A percentile compares a stretch with the other conserved stretches of the same genome.
Conservation (phyloP, 64 coral and sea anemone species). For the Orbicella faveolata region DNA sequence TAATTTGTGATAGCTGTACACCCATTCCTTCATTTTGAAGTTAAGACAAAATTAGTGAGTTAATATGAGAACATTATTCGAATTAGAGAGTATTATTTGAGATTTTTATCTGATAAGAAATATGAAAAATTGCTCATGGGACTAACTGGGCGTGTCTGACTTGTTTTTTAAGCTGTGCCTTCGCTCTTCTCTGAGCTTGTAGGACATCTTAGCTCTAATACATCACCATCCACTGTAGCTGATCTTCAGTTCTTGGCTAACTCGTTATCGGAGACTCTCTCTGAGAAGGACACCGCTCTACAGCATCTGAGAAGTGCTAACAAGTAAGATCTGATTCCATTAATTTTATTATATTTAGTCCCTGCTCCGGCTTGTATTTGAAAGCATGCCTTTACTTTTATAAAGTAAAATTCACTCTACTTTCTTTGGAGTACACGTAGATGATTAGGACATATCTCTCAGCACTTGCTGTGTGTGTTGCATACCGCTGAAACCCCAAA, state of each 20-base stretch:
- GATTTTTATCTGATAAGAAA: not conserved
- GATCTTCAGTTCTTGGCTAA: slow-evolving; percentile 90
- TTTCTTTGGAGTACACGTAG: no score
- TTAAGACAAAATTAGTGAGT: no score
- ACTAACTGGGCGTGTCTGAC: not conserved
- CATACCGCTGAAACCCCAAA: no score
- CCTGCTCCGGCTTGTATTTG: no score
- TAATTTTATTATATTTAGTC: no score
- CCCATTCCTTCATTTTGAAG: no score
- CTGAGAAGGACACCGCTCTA: slow-evolving; percentile 93
- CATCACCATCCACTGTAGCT: slow-evolving; percentile 65
- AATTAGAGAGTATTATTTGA: not conserved
- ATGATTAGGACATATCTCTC: no score
- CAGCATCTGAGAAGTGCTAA: slow-evolving; percentile 94
- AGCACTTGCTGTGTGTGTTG: no score
- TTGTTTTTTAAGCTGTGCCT: slow-evolving; percentile 60
- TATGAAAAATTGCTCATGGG: not conserved
- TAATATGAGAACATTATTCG: no score
- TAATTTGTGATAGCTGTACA: no score
- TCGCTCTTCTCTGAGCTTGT: slow-evolving; percentile 71
- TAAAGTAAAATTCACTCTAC: no score
- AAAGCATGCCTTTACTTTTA: no score
- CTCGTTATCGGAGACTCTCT: slow-evolving; percentile 87
- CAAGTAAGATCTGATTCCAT: slow-evolving; percentile 45
- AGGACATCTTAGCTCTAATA: slow-evolving; percentile 45